phyloP scores from a whole-genome alignment of 2,797 vertebrate species.

The Catostomus latipinnis region DNA sequence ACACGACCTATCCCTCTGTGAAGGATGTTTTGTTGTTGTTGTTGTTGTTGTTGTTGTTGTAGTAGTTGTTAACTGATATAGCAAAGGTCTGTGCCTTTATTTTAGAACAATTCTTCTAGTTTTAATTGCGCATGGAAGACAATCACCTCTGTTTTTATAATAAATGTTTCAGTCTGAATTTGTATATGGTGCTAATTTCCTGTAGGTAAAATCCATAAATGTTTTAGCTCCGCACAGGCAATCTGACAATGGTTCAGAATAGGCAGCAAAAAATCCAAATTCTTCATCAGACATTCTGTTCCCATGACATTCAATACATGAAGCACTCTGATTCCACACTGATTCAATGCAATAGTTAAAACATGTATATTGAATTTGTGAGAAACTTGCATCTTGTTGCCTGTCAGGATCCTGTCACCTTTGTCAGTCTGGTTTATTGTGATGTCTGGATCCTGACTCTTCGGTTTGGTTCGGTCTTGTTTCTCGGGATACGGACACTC shows the following conservation, averaged over 20 bases:
- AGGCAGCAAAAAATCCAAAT: neutral
- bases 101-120: conserved; percentile 3
- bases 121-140: conserved; percentile 10
- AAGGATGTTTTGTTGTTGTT: neutral
- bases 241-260: neutral
- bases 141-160: conserved; percentile 21
- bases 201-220: conserved; percentile 3
- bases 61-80: neutral
- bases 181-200: conserved; percentile 6
- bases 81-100: conserved; percentile 32
- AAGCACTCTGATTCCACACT: neutral
- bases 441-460: no score
- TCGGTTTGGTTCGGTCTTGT: no score
- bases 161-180: conserved; percentile 1
- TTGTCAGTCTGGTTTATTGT: no score
- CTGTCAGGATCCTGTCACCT: no score
- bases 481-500: no score
- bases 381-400: neutral
- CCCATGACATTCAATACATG: no score
- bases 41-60: neutral
- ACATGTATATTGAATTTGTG: neutral
- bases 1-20: conserved; percentile 10
- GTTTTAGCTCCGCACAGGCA: neutral
- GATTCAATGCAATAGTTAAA: neutral
- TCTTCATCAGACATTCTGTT: neutral